These are phyloP conservation scores for Oncorhynchus clarkii DNA, from an alignment of 2,113 vertebrate species.

Conservation along the genomic window DNA sequence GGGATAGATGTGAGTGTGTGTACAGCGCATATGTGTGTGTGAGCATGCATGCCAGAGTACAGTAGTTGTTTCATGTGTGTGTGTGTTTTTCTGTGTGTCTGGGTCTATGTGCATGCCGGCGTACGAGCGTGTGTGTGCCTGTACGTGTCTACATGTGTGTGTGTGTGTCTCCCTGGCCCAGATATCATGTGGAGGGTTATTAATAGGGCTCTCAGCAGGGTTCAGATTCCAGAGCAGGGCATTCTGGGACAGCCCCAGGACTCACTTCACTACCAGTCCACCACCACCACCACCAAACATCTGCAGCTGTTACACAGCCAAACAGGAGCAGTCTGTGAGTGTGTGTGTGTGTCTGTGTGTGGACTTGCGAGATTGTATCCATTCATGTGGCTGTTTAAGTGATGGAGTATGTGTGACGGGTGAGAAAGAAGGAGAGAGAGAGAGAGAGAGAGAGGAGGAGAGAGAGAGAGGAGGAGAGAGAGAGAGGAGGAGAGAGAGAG, in stretches of 20 bases:
- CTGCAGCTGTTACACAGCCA: constrained; percentile 21
- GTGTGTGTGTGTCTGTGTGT: background rate
- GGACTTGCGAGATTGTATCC: background rate
- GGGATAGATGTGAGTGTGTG: background rate
- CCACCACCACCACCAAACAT: constrained; percentile 40
- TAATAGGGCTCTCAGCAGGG: constrained; percentile 66
- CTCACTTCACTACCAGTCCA: constrained; percentile 1
- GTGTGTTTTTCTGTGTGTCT: too few species aligned
- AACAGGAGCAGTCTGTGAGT: background rate
- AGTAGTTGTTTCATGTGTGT: too few species aligned
- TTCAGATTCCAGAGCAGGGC: constrained; percentile 54
- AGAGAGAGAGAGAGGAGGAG: too few species aligned
- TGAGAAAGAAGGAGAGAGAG: too few species aligned
- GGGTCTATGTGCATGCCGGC: too few species aligned
- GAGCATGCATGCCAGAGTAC: too few species aligned
- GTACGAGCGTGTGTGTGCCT: background rate
- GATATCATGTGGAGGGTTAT: constrained; percentile 69
- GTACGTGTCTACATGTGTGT: constrained; percentile 7
- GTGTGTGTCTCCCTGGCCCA: constrained; percentile 51
- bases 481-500: too few species aligned
- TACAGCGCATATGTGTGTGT: too few species aligned
- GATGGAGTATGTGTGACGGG: too few species aligned
- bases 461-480: too few species aligned
- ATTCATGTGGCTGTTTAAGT: too few species aligned
- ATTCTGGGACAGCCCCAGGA: constrained; percentile 57